Evolutionary conservation across 2,113 vertebrate genomes (phyloP).

Genomic region (Chloropsis cyanopogon): DNA sequence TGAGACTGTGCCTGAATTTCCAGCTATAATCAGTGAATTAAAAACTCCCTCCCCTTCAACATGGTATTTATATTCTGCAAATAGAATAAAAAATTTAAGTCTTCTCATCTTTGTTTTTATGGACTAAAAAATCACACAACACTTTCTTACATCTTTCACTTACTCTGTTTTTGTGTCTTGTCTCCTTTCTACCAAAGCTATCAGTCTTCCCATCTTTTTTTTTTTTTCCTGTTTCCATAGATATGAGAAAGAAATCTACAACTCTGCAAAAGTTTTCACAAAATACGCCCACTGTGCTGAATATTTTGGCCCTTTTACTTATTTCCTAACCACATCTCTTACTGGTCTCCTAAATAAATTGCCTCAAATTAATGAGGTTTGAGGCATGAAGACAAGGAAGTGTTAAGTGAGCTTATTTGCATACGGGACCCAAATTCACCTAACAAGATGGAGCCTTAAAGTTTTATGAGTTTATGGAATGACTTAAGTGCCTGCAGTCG

Average conservation of each 20-base stretch:
- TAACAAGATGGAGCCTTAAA: not conserved
- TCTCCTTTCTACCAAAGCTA: not conserved
- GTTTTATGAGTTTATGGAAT: conserved; percentile 8
- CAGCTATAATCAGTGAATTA: not conserved
- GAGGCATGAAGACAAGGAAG: not conserved
- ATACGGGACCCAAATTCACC: not conserved
- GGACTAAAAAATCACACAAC: not conserved
- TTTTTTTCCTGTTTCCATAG: not conserved
- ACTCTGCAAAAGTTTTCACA: not conserved
- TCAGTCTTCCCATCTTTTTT: not conserved
- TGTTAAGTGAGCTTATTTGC: not conserved
- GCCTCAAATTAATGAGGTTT: not conserved
- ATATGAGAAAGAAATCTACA: not conserved
- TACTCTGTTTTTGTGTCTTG: not conserved
- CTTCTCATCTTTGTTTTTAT: not conserved
- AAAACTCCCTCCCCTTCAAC: not conserved
- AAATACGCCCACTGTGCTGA: not conserved
- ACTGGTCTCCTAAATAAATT: not conserved
- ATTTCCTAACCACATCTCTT: not conserved
- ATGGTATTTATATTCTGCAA: not conserved
- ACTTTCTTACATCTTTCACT: not conserved
- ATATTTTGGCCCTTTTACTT: not conserved
- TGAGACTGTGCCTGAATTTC: not conserved
- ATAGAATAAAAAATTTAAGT: not conserved
- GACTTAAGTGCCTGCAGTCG: not conserved